Evolutionary conservation across 2,888 invertebrate genomes (phyloP).

Genomic region (Eupithecia inturbata): DNA sequence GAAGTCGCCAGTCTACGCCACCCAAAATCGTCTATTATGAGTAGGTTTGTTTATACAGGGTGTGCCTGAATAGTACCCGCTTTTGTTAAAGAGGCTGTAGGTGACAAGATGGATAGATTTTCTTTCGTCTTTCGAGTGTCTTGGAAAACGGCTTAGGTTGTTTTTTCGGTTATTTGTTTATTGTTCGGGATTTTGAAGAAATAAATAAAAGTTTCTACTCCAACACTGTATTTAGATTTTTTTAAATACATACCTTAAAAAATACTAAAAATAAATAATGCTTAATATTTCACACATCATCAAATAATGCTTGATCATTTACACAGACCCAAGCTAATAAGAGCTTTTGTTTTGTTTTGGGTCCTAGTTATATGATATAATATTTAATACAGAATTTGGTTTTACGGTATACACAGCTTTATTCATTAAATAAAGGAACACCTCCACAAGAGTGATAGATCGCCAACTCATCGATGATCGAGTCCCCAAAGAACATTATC

Average conservation of each 20-base stretch:
- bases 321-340: not conserved
- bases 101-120: constrained; percentile 42
- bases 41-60: constrained; percentile 34
- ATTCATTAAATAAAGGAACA: too few species aligned
- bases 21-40: constrained; percentile 32
- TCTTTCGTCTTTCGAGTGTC: constrained; percentile 35
- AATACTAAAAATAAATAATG: too few species aligned
- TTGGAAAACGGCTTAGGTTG: constrained; percentile 16
- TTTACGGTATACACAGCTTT: too few species aligned
- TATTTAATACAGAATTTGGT: too few species aligned
- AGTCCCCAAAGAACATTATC: too few species aligned
- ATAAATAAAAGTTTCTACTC: not conserved
- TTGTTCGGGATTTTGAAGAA: constrained; percentile 1
- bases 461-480: too few species aligned
- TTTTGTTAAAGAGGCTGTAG: constrained; percentile 40
- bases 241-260: too few species aligned
- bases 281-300: not conserved
- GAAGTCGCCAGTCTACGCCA: not conserved
- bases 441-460: too few species aligned
- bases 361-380: too few species aligned
- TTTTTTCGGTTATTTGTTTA: constrained; percentile 8
- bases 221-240: not conserved
- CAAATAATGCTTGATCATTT: too few species aligned
- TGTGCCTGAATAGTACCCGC: constrained; percentile 30
- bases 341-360: not conserved